Evolutionary conservation across 2,113 vertebrate genomes (phyloP).

Genomic region (Pristiophorus japonicus): DNA sequence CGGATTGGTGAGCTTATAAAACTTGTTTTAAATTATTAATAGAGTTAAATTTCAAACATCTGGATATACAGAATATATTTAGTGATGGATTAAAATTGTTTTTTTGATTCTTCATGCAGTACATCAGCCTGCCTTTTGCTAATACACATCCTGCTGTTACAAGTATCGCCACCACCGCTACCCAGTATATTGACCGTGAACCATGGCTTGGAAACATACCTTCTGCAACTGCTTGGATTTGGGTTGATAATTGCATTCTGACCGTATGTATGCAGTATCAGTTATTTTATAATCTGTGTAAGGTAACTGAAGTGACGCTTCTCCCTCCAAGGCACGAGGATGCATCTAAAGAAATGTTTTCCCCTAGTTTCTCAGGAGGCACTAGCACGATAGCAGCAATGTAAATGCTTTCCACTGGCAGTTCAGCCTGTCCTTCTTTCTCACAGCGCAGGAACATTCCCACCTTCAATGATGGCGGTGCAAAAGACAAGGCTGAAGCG

Average conservation of each 20-base stretch:
- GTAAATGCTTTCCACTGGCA: not conserved
- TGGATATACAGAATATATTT: not conserved
- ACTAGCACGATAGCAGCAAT: not conserved
- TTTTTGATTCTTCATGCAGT: conserved; percentile 60
- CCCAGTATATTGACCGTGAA: conserved; percentile 68
- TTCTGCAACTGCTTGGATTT: conserved; percentile 68
- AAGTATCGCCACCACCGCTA: conserved; percentile 75
- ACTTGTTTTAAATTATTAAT: not conserved
- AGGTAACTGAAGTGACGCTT: not conserved
- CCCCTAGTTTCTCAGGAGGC: not conserved
- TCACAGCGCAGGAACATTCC: not conserved
- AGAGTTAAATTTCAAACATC: not conserved
- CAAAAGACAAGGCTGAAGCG: too few relatives aligned
- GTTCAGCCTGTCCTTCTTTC: not conserved
- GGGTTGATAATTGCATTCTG: conserved; percentile 86
- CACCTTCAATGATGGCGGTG: too few relatives aligned
- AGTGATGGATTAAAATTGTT: conserved; percentile 9
- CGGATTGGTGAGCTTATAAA: conserved; percentile 75
- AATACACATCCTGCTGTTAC: conserved; percentile 80
- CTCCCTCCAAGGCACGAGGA: not conserved
- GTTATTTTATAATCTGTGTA: not conserved
- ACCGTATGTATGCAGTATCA: conserved; percentile 59
- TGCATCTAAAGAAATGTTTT: not conserved
- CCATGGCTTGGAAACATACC: conserved; percentile 82
- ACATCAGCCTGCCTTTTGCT: conserved; percentile 91